phyloP scores from a whole-genome alignment of 2,888 invertebrate genomes.

The Digitonthophagus gazella region DNA sequence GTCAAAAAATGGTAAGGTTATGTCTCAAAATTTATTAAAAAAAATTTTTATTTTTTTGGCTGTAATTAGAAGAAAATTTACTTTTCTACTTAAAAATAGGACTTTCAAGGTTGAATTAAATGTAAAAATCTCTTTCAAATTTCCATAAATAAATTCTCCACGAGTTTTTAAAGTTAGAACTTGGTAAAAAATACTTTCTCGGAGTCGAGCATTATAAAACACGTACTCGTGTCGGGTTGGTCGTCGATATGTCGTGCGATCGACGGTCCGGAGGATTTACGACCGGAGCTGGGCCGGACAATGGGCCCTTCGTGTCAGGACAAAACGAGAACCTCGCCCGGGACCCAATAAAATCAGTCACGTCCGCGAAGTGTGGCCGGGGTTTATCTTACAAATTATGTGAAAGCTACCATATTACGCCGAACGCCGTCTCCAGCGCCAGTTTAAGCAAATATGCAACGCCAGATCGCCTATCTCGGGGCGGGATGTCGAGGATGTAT shows the following conservation, averaged over 20 bases:
- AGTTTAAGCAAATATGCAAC: constrained; percentile 51
- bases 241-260: constrained; percentile 6
- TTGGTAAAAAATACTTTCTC: too few relatives aligned
- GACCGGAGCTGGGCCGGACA: constrained; percentile 7
- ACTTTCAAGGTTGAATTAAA: too few relatives aligned
- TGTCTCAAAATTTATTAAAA: too few relatives aligned
- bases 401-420: constrained; percentile 51
- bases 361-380: constrained; percentile 12
- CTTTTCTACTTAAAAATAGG: too few relatives aligned
- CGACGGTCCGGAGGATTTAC: not conserved
- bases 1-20: too few relatives aligned
- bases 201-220: constrained; percentile 14
- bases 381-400: constrained; percentile 41
- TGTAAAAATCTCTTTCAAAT: too few relatives aligned
- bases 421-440: constrained; percentile 41
- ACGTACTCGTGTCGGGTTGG: constrained; percentile 4
- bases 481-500: constrained; percentile 38
- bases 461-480: constrained; percentile 46
- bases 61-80: too few relatives aligned
- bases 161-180: too few relatives aligned
- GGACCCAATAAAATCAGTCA: constrained; percentile 13
- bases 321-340: constrained; percentile 5
- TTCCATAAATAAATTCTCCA: too few relatives aligned
- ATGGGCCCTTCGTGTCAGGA: constrained; percentile 6
- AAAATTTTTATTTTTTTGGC: too few relatives aligned